These are phyloP conservation scores for Strix occidentalis DNA, from an alignment of 2,797 vertebrate species.

Conservation along the genomic window DNA sequence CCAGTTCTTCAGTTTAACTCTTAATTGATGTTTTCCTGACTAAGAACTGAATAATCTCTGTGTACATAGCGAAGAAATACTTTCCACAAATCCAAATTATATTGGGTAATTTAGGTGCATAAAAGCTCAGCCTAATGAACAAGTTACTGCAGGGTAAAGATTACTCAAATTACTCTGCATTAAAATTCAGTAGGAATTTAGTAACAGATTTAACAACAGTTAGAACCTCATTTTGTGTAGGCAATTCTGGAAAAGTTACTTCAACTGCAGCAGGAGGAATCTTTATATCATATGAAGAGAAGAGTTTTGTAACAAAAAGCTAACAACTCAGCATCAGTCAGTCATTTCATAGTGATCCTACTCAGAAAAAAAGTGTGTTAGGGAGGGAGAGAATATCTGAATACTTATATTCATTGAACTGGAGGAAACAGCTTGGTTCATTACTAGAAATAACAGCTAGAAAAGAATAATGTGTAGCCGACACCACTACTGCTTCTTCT, in stretches of 20 bases:
- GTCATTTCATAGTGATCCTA: neutral
- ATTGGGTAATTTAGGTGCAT: neutral
- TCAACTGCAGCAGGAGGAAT: neutral
- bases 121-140: constrained; percentile 5
- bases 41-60: neutral
- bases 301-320: neutral
- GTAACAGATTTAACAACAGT: neutral
- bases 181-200: constrained; percentile 15
- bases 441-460: constrained; percentile 40
- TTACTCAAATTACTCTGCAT: neutral
- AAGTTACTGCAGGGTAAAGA: constrained; percentile 20
- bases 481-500: neutral
- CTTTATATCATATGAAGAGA: neutral
- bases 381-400: neutral
- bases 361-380: neutral
- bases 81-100: constrained; percentile 5
- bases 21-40: constrained; percentile 18
- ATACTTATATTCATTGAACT: constrained; percentile 30
- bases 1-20: neutral
- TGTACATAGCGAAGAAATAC: neutral
- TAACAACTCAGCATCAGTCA: neutral
- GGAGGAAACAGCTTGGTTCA: neutral
- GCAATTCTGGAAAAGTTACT: neutral
- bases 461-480: constrained; percentile 25
- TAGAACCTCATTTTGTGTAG: neutral